phyloP scores from a whole-genome alignment of 2,888 invertebrate genomes.

The Blastobasis lacticolella region DNA sequence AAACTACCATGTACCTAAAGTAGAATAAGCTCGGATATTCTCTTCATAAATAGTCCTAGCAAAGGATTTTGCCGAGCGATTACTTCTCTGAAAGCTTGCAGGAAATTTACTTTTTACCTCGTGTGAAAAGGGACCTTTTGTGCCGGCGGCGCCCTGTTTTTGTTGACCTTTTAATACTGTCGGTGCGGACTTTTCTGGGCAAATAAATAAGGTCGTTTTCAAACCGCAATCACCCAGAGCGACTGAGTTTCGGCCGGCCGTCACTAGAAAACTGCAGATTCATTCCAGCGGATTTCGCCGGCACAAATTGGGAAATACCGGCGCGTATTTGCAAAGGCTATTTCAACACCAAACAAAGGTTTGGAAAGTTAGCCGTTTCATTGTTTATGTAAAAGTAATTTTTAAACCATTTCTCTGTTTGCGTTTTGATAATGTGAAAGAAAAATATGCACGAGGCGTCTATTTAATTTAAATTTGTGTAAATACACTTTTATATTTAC shows the following conservation, averaged over 20 bases:
- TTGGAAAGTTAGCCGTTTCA: too few species aligned
- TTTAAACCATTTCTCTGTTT: too few species aligned
- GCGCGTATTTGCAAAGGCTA: too few species aligned
- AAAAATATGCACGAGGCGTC: too few species aligned
- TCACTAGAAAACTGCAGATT: neutral
- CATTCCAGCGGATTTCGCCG: neutral
- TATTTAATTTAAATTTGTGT: too few species aligned
- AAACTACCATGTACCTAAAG: too few species aligned
- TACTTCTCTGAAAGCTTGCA: slow-evolving; percentile 1
- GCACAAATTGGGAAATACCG: too few species aligned
- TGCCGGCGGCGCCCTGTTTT: slow-evolving; percentile 2
- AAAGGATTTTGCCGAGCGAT: neutral
- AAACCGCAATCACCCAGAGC: neutral
- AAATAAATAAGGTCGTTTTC: slow-evolving; percentile 1
- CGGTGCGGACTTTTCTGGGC: neutral
- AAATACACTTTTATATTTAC: too few species aligned
- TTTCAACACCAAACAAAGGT: too few species aligned
- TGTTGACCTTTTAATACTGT: slow-evolving; percentile 13
- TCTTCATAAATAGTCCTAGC: too few species aligned
- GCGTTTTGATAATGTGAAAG: too few species aligned
- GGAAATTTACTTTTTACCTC: slow-evolving; percentile 2
- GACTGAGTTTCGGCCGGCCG: neutral
- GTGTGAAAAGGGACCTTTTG: slow-evolving; percentile 1
- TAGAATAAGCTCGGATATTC: neutral
- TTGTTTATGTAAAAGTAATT: too few species aligned